phyloP scores from a whole-genome alignment of 2,888 invertebrate genomes.

The Pollenia angustigena region DNA sequence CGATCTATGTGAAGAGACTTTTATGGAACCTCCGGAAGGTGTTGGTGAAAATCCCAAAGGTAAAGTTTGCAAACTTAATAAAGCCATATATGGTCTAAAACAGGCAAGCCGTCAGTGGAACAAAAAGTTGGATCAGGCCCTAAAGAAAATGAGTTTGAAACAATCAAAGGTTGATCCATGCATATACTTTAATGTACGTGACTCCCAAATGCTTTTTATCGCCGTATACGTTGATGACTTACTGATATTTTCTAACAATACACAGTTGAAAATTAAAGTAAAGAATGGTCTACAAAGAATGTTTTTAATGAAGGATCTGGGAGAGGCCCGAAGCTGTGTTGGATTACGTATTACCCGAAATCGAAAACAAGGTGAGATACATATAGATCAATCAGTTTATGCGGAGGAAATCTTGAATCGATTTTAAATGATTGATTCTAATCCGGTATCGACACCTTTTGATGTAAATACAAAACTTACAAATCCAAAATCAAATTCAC shows the following conservation, averaged over 20 bases:
- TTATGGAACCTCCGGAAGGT: too few species aligned
- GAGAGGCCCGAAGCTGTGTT: too few species aligned
- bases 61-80: slow-evolving; percentile 19
- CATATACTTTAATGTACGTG: slow-evolving; percentile 32
- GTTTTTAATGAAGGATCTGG: too few species aligned
- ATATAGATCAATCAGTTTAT: slow-evolving; percentile 16
- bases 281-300: too few species aligned
- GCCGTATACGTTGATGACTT: too few species aligned
- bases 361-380: neutral
- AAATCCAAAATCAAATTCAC: neutral
- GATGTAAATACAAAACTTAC: too few species aligned
- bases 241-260: too few species aligned
- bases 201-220: too few species aligned
- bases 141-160: neutral
- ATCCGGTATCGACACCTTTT: slow-evolving; percentile 4
- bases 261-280: too few species aligned
- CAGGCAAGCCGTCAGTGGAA: slow-evolving; percentile 25
- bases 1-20: too few species aligned
- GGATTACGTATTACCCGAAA: too few species aligned
- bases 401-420: slow-evolving; percentile 6
- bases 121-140: neutral
- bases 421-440: slow-evolving; percentile 18
- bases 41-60: too few species aligned
- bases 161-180: slow-evolving; percentile 32
- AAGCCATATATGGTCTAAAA: slow-evolving; percentile 16